Evolutionary conservation across 1,140 invertebrate genomes (phyloP).

Genomic region (Bombyx mandarina): DNA sequence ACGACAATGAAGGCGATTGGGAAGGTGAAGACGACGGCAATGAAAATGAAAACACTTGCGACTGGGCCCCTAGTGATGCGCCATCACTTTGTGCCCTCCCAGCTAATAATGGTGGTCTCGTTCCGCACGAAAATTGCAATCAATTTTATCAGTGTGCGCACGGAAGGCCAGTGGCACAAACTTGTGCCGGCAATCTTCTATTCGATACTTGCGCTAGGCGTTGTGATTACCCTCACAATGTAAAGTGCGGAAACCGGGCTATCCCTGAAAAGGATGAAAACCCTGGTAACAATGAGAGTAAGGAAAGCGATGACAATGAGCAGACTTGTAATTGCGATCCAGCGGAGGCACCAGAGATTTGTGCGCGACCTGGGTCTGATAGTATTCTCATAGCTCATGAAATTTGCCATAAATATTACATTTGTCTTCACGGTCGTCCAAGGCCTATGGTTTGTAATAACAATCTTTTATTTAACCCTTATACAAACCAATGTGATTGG

Average conservation of each 20-base stretch:
- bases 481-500: constrained; percentile 72
- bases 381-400: constrained; percentile 21
- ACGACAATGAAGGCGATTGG: neutral
- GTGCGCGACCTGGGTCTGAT: constrained; percentile 10
- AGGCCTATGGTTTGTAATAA: constrained; percentile 49
- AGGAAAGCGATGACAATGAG: neutral
- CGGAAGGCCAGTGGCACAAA: constrained; percentile 25
- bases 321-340: constrained; percentile 13
- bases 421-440: constrained; percentile 18
- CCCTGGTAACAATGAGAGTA: constrained; percentile 6
- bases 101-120: neutral
- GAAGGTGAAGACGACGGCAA: neutral
- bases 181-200: constrained; percentile 51
- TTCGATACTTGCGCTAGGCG: constrained; percentile 71
- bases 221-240: constrained; percentile 72
- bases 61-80: neutral
- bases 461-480: constrained; percentile 71
- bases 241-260: constrained; percentile 29
- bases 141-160: constrained; percentile 17
- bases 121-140: constrained; percentile 16
- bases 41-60: constrained; percentile 3
- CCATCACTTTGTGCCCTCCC: neutral
- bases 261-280: constrained; percentile 1
- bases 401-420: constrained; percentile 29
- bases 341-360: constrained; percentile 15